phyloP scores from a whole-genome alignment of 1,140 invertebrate species.

The Drosophila kohkoa region DNA sequence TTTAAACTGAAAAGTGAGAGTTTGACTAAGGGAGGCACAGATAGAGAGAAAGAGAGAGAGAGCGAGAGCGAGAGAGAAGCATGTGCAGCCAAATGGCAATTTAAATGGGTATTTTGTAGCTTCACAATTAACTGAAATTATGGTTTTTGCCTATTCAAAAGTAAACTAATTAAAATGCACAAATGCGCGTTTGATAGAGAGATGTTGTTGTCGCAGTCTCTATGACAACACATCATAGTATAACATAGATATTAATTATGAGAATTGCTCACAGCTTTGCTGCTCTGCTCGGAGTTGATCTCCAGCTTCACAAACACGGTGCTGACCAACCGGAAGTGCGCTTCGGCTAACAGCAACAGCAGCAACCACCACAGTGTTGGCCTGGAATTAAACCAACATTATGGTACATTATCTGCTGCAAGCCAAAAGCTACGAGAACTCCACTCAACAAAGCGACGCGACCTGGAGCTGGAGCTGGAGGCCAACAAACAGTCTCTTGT shows the following conservation, averaged over 20 bases:
- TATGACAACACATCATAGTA: constrained; percentile 39
- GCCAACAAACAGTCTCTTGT: constrained; percentile 4
- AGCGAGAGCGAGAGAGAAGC: background rate
- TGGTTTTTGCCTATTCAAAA: constrained; percentile 8
- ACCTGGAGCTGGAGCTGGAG: background rate
- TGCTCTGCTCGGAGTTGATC: constrained; percentile 22
- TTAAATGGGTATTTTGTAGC: constrained; percentile 62
- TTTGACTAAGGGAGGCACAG: constrained; percentile 1
- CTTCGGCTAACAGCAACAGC: constrained; percentile 37
- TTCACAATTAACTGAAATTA: constrained; percentile 64
- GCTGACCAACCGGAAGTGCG: constrained; percentile 71
- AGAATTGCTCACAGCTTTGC: constrained; percentile 28
- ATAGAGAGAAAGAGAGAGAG: background rate
- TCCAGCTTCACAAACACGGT: constrained; percentile 29
- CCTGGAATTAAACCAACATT: constrained; percentile 64
- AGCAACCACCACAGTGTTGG: constrained; percentile 40
- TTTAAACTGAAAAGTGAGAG: constrained; percentile 73
- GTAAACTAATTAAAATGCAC: constrained; percentile 74
- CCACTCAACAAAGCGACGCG: constrained; percentile 41
- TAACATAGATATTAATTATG: constrained; percentile 56
- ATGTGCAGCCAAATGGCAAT: constrained; percentile 24
- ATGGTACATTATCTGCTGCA: constrained; percentile 71
- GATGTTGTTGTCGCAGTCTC: constrained; percentile 1
- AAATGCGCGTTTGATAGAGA: background rate
- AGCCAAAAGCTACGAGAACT: constrained; percentile 55